These are phyloP conservation scores for Pherbina coryleti DNA, from an alignment of 2,888 invertebrate genomes.

Conservation along the genomic window DNA sequence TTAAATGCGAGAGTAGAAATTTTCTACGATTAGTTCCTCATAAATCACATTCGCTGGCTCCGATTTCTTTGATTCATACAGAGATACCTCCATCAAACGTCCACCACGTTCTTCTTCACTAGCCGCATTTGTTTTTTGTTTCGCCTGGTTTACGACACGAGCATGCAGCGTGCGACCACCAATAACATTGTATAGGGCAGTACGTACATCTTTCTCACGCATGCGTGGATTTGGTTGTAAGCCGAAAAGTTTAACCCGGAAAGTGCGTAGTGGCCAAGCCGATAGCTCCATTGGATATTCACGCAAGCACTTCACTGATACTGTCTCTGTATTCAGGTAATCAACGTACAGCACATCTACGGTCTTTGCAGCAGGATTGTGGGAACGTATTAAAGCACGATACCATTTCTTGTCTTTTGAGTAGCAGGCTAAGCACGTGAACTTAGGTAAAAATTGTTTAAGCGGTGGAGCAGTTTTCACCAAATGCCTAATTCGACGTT, in stretches of 20 bases:
- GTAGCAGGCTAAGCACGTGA: constrained; percentile 75
- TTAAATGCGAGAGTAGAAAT: constrained; percentile 44
- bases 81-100: constrained; percentile 42
- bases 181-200: constrained; percentile 53
- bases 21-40: constrained; percentile 45
- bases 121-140: not conserved
- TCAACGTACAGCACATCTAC: constrained; percentile 81
- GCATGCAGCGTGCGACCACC: constrained; percentile 51
- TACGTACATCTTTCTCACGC: constrained; percentile 61
- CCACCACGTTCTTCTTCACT: not conserved
- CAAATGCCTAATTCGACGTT: constrained; percentile 71
- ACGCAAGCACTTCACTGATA: constrained; percentile 70
- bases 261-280: constrained; percentile 71
- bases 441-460: constrained; percentile 62
- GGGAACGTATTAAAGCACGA: constrained; percentile 75
- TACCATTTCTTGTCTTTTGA: constrained; percentile 79
- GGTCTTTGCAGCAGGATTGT: constrained; percentile 67
- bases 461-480: constrained; percentile 70
- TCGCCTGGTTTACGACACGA: constrained; percentile 51
- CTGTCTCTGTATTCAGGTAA: constrained; percentile 77
- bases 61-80: constrained; percentile 45
- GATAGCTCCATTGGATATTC: constrained; percentile 72
- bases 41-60: constrained; percentile 38
- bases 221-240: constrained; percentile 66
- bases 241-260: constrained; percentile 71